Base-by-base conservation (phyloP, 2,888 invertebrate species). In the Amphimallon solstitiale region DNA sequence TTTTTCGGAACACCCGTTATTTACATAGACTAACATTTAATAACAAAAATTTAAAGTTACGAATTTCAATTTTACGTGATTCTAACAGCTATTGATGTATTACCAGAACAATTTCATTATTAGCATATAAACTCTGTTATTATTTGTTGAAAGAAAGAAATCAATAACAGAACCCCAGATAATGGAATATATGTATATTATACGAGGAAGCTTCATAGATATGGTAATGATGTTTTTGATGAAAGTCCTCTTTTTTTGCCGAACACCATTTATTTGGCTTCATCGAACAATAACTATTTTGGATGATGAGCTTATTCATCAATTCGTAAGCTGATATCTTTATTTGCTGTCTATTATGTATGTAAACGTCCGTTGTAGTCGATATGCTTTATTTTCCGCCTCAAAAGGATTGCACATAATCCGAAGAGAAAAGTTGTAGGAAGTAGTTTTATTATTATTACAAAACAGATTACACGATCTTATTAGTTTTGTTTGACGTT, bases 191-290 rank as follows among this genome's bases (percentile, higher is more conserved):
- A 29, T 9, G 9, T 29, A 29, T 35, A 35, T 46, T n/a, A 21
- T 34, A 51, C 29, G 35, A 23, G 21, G n/a, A 35, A 19, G 21
- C 19, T 40, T 29, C 29, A 56, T 56, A 40, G 56, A 56, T 56
- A 56, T 56, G 56, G 40, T 56, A 56, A 56, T 56, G 56, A 56
- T 56, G 56, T 56, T 56, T 56, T 56, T 23, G 37, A 14, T 40
- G 56, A 35, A 56, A 43, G 40, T 56, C 40, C 35, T 56, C 19
- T 17, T 21, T 21, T 15, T 10, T 35, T 51, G 23, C 15, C 12
- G 56, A 12, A 21, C 40, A 7, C 21, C 21, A 56, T 56, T 15
- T 56, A 43, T 56, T 56, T 56, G 38, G 19, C 23, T 56, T 40
- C 40, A 21, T 12, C 15, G 14, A 23, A 56, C 56, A 40, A 56